Conservation (phyloP, 1,140 invertebrate genomes). For the Drosophila nannoptera region DNA sequence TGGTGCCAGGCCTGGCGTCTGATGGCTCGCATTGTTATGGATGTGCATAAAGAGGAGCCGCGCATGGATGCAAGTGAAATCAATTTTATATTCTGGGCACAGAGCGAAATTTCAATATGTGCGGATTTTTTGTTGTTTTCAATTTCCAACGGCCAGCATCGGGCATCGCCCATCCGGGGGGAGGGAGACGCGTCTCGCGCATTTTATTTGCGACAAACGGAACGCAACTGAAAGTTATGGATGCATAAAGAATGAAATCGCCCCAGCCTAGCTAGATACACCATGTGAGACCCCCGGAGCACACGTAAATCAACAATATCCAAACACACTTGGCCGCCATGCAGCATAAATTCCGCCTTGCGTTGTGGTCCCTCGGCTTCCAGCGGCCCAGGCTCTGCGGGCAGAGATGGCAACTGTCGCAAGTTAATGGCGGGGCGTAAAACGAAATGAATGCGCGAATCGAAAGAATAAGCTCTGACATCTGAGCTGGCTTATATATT, state of each 20-base stretch:
- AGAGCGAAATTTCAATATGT: slow-evolving; percentile 58
- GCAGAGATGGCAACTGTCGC: slow-evolving; percentile 2
- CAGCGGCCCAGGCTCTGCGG: slow-evolving; percentile 13
- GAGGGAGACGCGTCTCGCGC: slow-evolving; percentile 50
- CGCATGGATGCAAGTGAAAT: slow-evolving; percentile 13
- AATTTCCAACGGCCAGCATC: slow-evolving; percentile 60
- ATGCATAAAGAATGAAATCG: slow-evolving; percentile 13
- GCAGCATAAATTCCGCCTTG: slow-evolving; percentile 52
- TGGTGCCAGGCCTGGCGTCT: too few species aligned
- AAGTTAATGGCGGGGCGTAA: slow-evolving; percentile 52
- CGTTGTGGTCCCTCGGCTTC: slow-evolving; percentile 42
- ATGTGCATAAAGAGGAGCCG: slow-evolving; percentile 10
- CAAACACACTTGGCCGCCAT: slow-evolving; percentile 22
- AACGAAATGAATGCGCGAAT: slow-evolving; percentile 61
- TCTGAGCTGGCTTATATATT: slow-evolving; percentile 47
- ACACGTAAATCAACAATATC: slow-evolving; percentile 8
- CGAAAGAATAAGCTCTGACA: slow-evolving; percentile 62
- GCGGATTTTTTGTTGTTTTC: slow-evolving; percentile 58
- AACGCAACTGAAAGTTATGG: slow-evolving; percentile 50
- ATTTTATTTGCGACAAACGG: slow-evolving; percentile 68
- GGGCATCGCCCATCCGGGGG: background rate
- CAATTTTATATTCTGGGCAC: slow-evolving; percentile 67
- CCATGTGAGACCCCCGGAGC: background rate
- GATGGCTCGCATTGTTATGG: slow-evolving; percentile 35
- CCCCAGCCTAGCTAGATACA: slow-evolving; percentile 49